Base-by-base conservation (phyloP, 2,888 invertebrate species). In the Serripes groenlandicus region DNA sequence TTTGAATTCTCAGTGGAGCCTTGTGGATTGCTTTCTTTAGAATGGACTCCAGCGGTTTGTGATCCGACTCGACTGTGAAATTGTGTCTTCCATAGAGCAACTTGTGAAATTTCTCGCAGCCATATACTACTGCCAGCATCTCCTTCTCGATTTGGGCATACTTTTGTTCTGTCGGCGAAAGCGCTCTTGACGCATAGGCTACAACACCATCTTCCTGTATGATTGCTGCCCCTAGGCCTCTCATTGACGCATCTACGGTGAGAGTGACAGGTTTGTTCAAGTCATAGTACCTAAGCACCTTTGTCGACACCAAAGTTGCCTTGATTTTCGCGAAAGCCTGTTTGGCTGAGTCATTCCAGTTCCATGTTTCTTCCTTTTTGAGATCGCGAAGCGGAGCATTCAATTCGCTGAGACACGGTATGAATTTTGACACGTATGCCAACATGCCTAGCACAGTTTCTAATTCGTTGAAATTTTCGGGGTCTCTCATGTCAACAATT, bases 111-210 rank as follows among this genome's bases (percentile, higher is more conserved):
- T 69, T 75, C 5, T 64, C 70, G 71, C 85, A 82, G 5, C 70
- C 81, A 71, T 76, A 84, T 0, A 68, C 58, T 18, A 87, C 78
- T 1, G 78, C 85, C 15, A 87, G 54, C 7, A 81, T 76, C 54
- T 87, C 83, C 58, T 83, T 85, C 37, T 87, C 83, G 5, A 85
- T 87, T 52, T 85, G 78, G 0, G 81, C 78, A 68, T 85, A 83
- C 4, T 73, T 75, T 30, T 80, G 80, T 37, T 87, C 78, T 4
- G 75, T 60, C 42, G 56, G 34, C 49, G 87, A 80, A 18, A 87
- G 37, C 7, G 79, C 85, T 23, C 82, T 49, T 58, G 78, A 82
- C n/a, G 77, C 85, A 49, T 74, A 85, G 3, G 85, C 85, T 9
- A 82, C 49, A 0, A 83, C 78, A 42, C 83, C 42, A 28, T 52